Conservation (phyloP, 2,797 vertebrate genomes). For the Streptopelia turtur region DNA sequence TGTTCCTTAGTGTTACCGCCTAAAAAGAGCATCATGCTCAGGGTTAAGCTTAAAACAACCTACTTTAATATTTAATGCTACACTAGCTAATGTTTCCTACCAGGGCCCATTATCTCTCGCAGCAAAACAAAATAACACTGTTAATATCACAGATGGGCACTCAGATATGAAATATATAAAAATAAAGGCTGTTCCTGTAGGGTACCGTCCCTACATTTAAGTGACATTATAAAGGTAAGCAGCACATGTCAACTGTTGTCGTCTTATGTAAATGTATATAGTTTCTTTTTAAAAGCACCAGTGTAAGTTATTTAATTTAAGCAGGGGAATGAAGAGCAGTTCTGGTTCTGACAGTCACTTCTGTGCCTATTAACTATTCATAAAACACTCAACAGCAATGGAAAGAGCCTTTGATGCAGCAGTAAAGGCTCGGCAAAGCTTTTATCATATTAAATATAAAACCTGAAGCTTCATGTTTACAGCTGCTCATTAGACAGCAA, state of each 20-base stretch:
- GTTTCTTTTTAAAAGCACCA: not conserved
- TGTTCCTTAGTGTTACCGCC: not conserved
- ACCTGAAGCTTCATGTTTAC: not conserved
- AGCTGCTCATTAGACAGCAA: not conserved
- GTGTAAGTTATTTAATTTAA: conserved; percentile 2
- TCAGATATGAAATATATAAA: not conserved
- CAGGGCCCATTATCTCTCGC: not conserved
- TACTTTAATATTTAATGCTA: not conserved
- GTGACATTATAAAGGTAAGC: not conserved
- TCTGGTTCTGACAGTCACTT: conserved; percentile 24
- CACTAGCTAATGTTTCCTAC: not conserved
- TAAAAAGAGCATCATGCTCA: not conserved
- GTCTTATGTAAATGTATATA: not conserved
- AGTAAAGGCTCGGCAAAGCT: conserved; percentile 15
- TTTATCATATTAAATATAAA: conserved; percentile 27
- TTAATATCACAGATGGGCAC: not conserved
- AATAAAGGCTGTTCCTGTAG: not conserved
- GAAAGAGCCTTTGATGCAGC: conserved; percentile 31
- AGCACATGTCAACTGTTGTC: not conserved
- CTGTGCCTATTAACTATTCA: conserved; percentile 49
- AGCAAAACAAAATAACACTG: not conserved
- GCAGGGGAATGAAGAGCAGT: not conserved
- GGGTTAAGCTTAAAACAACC: not conserved
- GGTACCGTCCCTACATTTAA: not conserved
- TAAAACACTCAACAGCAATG: not conserved